A percentile compares a stretch with the other conserved stretches of the same genome.
Evolutionary conservation across 2,888 invertebrate species (phyloP).

Genomic region (Synanthedon formicaeformis): DNA sequence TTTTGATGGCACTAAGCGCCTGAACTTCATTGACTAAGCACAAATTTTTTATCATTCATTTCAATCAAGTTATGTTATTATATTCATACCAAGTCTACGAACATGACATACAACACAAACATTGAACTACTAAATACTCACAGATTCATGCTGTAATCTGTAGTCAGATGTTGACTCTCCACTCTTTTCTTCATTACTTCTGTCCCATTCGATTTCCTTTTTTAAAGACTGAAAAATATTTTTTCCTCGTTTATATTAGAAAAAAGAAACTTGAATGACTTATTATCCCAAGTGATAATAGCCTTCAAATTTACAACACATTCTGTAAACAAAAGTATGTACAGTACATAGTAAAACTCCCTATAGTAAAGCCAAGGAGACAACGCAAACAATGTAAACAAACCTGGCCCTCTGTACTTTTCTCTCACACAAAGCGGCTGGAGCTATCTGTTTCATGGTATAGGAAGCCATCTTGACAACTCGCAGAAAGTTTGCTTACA

Average conservation of each 20-base stretch:
- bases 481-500: too few relatives aligned
- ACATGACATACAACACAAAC: neutral
- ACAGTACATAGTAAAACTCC: too few relatives aligned
- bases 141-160: constrained; percentile 86
- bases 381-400: too few relatives aligned
- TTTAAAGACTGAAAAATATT: constrained; percentile 80
- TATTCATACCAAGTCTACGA: neutral
- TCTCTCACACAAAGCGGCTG: too few relatives aligned
- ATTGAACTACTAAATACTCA: constrained; percentile 60
- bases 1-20: too few relatives aligned
- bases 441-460: too few relatives aligned
- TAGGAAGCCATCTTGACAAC: too few relatives aligned
- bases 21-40: too few relatives aligned
- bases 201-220: constrained; percentile 89
- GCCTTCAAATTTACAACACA: neutral
- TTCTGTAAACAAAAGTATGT: too few relatives aligned
- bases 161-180: constrained; percentile 83
- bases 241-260: neutral
- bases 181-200: constrained; percentile 82
- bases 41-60: too few relatives aligned
- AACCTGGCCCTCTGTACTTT: too few relatives aligned
- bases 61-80: neutral
- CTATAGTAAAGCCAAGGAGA: too few relatives aligned
- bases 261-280: neutral
- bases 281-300: neutral